Base-by-base conservation (phyloP, 2,888 invertebrate genomes). In the Aphidius colemani region DNA sequence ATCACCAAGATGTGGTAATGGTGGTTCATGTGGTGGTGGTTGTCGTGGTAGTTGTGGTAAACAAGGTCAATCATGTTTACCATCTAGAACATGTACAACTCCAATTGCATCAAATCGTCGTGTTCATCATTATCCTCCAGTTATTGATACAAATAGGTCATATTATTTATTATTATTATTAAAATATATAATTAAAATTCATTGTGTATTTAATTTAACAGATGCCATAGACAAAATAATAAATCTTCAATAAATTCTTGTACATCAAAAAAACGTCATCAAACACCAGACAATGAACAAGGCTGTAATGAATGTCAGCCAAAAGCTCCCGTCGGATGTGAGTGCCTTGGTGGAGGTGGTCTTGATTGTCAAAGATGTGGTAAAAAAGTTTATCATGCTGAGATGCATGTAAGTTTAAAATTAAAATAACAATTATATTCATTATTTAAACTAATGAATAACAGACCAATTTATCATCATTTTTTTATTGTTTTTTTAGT, bases 301-400 rank as follows among this genome's bases (percentile, higher is more conserved):
- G 67, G 61, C 53, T 63, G 45, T 13, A 9, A 51, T n/a, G 65
- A 55, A 18, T 58, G 61, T 59, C 67, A 62, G 13, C 59, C 66
- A 44, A 68, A 60, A 67, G 41, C 74, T 66, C 67, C 72, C 67
- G 66, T 72, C 66, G 61, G 77, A 64, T 74, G 75, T 69, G 73
- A 82, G 64, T 74, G 79, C 67, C 67, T 82, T 64, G 78, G 83
- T 57, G 30, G 30, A 5, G 76, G 79, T 43, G 74, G 81, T 49
- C 69, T 73, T 59, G 70, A 82, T 60, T 83, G 83, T 64, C 76
- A 81, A 39, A 77, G 83, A 61, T 83, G 83, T 57, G 80, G 81
- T 8, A 75, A 78, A 49, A 83, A 83, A 70, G 80, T 80, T 13
- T 80, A 80, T 67, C 80, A 77, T 40, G 80, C 80, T 39, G 80